Conservation (phyloP, 2,888 invertebrate genomes). For the Drosophila koepferae region DNA sequence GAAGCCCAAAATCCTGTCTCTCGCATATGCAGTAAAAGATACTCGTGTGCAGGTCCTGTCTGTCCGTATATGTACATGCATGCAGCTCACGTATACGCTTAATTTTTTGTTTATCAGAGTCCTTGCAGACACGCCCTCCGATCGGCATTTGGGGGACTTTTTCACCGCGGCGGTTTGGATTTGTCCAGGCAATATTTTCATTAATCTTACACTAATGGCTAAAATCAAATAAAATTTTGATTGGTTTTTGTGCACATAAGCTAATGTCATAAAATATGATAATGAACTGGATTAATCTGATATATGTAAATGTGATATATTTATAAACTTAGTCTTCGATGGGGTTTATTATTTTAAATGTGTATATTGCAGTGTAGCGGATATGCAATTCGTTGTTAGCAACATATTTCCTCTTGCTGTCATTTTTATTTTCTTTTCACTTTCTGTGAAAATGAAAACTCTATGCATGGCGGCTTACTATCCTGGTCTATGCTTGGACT, state of each 20-base stretch:
- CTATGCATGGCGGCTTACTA: slow-evolving; percentile 60
- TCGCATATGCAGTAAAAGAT: slow-evolving; percentile 20
- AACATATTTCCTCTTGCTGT: neutral
- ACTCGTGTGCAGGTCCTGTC: slow-evolving; percentile 43
- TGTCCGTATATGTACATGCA: slow-evolving; percentile 25
- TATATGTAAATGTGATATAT: neutral
- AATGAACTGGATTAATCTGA: neutral
- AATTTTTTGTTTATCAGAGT: slow-evolving; percentile 76
- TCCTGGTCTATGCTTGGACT: slow-evolving; percentile 27
- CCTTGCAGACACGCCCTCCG: slow-evolving; percentile 34
- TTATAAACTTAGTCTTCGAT: neutral
- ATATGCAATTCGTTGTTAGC: slow-evolving; percentile 27
- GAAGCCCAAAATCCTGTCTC: slow-evolving; percentile 17
- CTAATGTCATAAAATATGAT: neutral
- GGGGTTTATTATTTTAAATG: neutral
- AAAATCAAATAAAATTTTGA: slow-evolving; percentile 12
- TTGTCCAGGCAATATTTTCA: slow-evolving; percentile 19
- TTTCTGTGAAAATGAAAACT: slow-evolving; percentile 62
- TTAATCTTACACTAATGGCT: slow-evolving; percentile 17
- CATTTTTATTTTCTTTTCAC: slow-evolving; percentile 18
- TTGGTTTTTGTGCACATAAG: slow-evolving; percentile 1
- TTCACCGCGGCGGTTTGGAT: slow-evolving; percentile 10
- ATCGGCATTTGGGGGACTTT: slow-evolving; percentile 49
- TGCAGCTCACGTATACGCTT: slow-evolving; percentile 76
- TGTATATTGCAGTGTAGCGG: slow-evolving; percentile 14